Base-by-base conservation (phyloP, 1,140 invertebrate genomes). In the Drosophila paulistorum region DNA sequence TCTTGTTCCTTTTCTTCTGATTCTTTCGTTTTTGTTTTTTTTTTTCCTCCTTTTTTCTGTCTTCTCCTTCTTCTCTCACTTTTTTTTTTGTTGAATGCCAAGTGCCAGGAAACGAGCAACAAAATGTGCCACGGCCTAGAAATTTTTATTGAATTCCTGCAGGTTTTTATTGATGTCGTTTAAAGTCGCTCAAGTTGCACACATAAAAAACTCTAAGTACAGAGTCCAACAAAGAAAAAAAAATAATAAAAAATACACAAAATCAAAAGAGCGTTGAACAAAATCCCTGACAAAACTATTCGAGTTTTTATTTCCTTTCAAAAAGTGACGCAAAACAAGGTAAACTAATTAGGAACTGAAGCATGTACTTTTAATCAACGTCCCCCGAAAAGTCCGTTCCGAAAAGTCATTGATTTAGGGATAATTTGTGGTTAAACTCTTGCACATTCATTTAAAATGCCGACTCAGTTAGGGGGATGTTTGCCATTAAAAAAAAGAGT, bases 141-240 rank as follows among this genome's bases (percentile, higher is more conserved):
- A 83, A 77, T 82, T 82, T 77, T 82, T 78, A 78, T 79, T 74
- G 77, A 79, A 75, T 79, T 72, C 57, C 77, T 69, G 70, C 70
- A 65, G 77, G 71, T 81, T 81, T 30, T 81, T 79, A 81, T 81
- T 78, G 79, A 74, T 82, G 79, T 78, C 79, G 67, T 78, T 81
- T 78, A 82, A 81, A 81, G 79, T 74, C 79, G 65, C 79, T 82
- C 79, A 71, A 82, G 66, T 82, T 82, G 54, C 65, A 61, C 74
- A 61, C 79, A 76, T 81, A 77, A 81, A 81, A 66, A 51, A 55
- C 66, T 77, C 74, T 77, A 81, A 81, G 64, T 65, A 75, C 68
- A 60, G 64, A 77, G 66, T 71, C 74, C 69, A 60, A 77, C 54
- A 51, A 77, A 61, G 17, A 7, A 48, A 48, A 7, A 48, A 48